A percentile compares a stretch with the other conserved stretches of the same genome.
phyloP scores from a whole-genome alignment of 2,888 invertebrate genomes.

The Amiota minor region DNA sequence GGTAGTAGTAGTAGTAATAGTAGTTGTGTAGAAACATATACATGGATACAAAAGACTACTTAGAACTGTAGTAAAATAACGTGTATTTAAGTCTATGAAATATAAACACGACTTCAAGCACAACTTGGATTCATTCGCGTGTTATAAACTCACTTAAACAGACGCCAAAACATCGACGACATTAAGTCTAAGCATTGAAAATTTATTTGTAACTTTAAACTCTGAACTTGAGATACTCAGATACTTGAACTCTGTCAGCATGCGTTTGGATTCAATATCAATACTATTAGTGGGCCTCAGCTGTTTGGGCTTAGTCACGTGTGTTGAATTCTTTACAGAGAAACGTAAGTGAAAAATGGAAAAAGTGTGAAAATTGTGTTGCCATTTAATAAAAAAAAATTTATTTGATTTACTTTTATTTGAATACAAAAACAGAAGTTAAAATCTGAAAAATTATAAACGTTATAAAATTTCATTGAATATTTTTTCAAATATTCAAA shows the following conservation, averaged over 20 bases:
- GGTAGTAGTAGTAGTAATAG: no score
- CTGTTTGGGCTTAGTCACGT: constrained; percentile 33
- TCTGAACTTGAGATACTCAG: constrained; percentile 35
- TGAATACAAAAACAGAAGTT: no score
- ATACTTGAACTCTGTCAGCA: not conserved
- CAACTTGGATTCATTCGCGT: constrained; percentile 50
- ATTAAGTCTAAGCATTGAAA: no score
- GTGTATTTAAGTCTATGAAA: constrained; percentile 19
- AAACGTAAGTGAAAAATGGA: constrained; percentile 54
- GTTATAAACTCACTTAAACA: constrained; percentile 40
- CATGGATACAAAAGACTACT: not conserved
- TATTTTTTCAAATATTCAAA: not conserved
- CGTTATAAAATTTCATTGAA: no score
- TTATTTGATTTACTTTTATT: no score
- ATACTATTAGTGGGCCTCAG: constrained; percentile 14
- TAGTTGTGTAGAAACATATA: not conserved
- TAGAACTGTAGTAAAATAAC: no score
- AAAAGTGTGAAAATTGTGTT: constrained; percentile 13
- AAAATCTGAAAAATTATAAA: no score
- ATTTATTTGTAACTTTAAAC: no score
- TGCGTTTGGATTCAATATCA: no score
- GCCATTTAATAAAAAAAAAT: constrained; percentile 15
- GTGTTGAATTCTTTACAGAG: constrained; percentile 51
- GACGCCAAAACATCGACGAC: no score
- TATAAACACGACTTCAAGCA: constrained; percentile 48